Base-by-base conservation (phyloP, 2,888 invertebrate genomes). In the Azorinus chamasolen region DNA sequence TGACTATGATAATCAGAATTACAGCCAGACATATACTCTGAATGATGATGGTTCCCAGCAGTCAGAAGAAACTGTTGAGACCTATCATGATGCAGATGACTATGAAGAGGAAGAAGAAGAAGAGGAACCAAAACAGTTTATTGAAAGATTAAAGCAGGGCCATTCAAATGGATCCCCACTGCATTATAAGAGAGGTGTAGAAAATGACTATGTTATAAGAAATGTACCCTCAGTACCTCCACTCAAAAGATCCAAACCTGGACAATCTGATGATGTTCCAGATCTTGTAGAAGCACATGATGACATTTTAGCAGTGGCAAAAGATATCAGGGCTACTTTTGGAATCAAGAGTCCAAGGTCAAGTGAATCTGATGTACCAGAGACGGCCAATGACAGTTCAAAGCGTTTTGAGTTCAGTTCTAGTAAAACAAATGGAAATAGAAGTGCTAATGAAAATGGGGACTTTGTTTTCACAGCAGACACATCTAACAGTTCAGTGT, bases 101-200 rank as follows among this genome's bases (percentile, higher is more conserved):
- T 51, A 68, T 18, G 74, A 75, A 18, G 45, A 57, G n/a, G 58
- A 68, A 24, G 74, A 75, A 18, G 58, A 72, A 22, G 69, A 37
- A 24, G 81, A 81, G 46, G 81, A 81, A 51, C 81, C 81, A 18
- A 54, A 41, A 59, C 48, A 78, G 24, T 81, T 78, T 41, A 81
- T 78, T 46, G 71, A 81, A 41, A 66, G 81, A 57, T 53, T 81
- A 12, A 71, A 68, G 41, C 48, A 68, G 18, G 68, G 66, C 20
- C 54, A 54, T 45, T 16, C 32, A 1, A 37, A 48, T 25, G 39
- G 32, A 41, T 25, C 27, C 51, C 37, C 48, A 24, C 20, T 55
- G n/a, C 37, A 46, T 46, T 22, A 57, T 24, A 74, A 74, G 32
- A 39, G 68, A 58, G 43, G 10, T 27, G 74, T 57, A 6, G 50